Conservation (phyloP, 2,113 vertebrate genomes). For the Noturus placidus region DNA sequence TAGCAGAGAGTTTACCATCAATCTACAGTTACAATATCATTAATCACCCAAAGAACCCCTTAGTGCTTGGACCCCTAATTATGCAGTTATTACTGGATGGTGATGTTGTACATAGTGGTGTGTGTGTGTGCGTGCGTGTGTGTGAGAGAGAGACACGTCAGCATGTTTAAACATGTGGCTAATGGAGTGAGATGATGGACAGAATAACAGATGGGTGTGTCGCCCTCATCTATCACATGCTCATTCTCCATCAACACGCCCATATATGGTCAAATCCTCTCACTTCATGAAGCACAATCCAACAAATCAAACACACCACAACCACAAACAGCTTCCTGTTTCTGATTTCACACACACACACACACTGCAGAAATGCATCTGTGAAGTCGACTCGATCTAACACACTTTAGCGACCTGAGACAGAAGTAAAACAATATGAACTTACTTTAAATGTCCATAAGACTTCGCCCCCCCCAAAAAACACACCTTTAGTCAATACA, state of each 20-base stretch:
- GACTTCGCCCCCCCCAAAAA: background rate
- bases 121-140: background rate
- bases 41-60: background rate
- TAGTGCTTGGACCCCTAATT: background rate
- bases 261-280: conserved; percentile 50
- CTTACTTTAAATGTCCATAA: background rate
- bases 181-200: conserved; percentile 5
- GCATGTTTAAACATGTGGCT: background rate
- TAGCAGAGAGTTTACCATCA: background rate
- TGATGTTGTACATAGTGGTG: background rate
- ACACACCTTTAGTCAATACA: background rate
- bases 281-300: conserved; percentile 28
- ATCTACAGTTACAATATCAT: background rate
- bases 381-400: background rate
- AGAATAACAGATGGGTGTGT: background rate
- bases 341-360: conserved; percentile 33
- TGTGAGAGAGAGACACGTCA: background rate
- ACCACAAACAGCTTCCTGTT: conserved; percentile 48
- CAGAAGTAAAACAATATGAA: background rate
- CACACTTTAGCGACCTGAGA: background rate
- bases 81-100: background rate
- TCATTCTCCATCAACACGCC: conserved; percentile 14
- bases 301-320: conserved; percentile 29
- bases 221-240: background rate
- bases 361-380: background rate